These are phyloP conservation scores for Drosophila sp. DNA, from an alignment of 1,140 invertebrate species.

Conservation along the genomic window DNA sequence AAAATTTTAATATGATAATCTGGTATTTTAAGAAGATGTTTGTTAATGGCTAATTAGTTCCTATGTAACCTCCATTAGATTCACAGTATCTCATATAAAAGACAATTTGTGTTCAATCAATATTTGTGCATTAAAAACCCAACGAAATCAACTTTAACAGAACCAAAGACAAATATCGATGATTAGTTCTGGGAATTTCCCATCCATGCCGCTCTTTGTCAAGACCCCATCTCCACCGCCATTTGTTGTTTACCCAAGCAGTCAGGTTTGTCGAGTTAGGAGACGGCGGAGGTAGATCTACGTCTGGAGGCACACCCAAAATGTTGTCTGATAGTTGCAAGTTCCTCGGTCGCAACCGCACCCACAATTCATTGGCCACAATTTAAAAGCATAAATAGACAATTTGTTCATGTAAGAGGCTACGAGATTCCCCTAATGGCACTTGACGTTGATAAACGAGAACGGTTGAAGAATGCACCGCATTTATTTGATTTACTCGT, in stretches of 20 bases:
- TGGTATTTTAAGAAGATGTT: too few species aligned
- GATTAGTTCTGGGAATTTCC: slow-evolving; percentile 63
- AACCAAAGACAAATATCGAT: slow-evolving; percentile 67
- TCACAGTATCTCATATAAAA: not conserved
- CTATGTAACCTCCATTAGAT: not conserved
- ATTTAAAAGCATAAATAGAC: slow-evolving; percentile 20
- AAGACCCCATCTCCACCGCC: slow-evolving; percentile 14
- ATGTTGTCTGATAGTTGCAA: slow-evolving; percentile 32
- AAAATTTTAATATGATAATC: too few species aligned
- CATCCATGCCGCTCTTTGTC: not conserved
- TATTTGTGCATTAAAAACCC: slow-evolving; percentile 67
- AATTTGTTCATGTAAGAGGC: slow-evolving; percentile 42
- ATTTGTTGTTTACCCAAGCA: slow-evolving; percentile 43
- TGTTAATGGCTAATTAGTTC: too few species aligned
- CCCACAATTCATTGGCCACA: slow-evolving; percentile 39
- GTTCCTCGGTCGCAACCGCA: slow-evolving; percentile 36
- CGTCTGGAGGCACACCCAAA: slow-evolving; percentile 53
- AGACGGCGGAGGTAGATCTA: not conserved
- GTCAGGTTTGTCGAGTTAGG: slow-evolving; percentile 22
- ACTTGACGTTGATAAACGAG: slow-evolving; percentile 70
- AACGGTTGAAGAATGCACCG: slow-evolving; percentile 35
- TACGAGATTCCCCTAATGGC: slow-evolving; percentile 70
- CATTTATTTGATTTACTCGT: slow-evolving; percentile 52
- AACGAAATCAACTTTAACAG: slow-evolving; percentile 17
- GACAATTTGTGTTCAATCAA: slow-evolving; percentile 17